Evolutionary conservation across 1,140 invertebrate species (phyloP).

Genomic region (Drosophila quadrilineata): DNA sequence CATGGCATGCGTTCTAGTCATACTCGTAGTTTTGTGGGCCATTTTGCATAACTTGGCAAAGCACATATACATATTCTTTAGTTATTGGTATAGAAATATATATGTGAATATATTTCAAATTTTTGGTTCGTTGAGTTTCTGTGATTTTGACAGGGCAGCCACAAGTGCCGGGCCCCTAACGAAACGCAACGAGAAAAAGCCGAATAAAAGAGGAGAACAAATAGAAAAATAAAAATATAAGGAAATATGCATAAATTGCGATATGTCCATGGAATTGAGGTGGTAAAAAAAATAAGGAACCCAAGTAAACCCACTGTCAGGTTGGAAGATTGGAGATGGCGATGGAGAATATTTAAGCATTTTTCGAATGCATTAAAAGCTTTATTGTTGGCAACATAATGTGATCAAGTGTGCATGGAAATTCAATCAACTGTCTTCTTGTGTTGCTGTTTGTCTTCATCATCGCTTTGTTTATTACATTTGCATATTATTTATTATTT

Average conservation of each 20-base stretch:
- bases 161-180: slow-evolving; percentile 35
- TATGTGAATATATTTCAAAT: slow-evolving; percentile 65
- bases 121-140: slow-evolving; percentile 71
- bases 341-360: slow-evolving; percentile 22
- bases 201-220: slow-evolving; percentile 3
- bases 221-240: not conserved
- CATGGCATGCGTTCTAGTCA: slow-evolving; percentile 70
- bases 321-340: not conserved
- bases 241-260: slow-evolving; percentile 50
- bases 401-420: slow-evolving; percentile 65
- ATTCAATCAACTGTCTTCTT: slow-evolving; percentile 52
- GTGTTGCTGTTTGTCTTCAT: slow-evolving; percentile 32
- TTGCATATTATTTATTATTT: slow-evolving; percentile 80
- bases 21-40: slow-evolving; percentile 50
- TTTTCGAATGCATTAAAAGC: slow-evolving; percentile 31
- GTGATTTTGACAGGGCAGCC: slow-evolving; percentile 71
- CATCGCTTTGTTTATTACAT: slow-evolving; percentile 74
- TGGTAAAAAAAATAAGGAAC: slow-evolving; percentile 29
- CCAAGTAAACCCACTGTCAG: slow-evolving; percentile 3
- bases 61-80: slow-evolving; percentile 34
- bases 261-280: slow-evolving; percentile 13
- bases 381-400: slow-evolving; percentile 34
- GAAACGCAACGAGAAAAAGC: slow-evolving; percentile 19
- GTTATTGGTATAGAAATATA: slow-evolving; percentile 40
- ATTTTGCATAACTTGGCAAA: slow-evolving; percentile 69